Conservation (phyloP, 1,140 invertebrate genomes). For the Brachionus rubens region DNA sequence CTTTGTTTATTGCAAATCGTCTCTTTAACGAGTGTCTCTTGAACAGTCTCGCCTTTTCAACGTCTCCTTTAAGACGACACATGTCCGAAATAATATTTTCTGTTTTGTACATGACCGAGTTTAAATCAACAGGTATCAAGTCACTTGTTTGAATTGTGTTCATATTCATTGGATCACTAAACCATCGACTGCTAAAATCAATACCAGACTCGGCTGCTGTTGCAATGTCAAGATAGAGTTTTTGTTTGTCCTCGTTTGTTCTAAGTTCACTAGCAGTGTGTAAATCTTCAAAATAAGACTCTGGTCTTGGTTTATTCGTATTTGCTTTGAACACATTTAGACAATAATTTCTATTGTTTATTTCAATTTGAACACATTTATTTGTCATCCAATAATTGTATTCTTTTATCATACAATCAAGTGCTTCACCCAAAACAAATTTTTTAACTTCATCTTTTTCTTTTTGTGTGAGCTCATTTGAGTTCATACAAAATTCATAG, state of each 20-base stretch:
- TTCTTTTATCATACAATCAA: conserved; percentile 14
- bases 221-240: conserved; percentile 76
- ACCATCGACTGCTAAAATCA: conserved; percentile 91
- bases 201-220: conserved; percentile 86
- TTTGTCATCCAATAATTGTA: conserved; percentile 30
- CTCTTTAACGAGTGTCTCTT: neutral
- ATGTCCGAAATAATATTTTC: conserved; percentile 63
- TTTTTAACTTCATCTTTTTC: neutral
- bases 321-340: conserved; percentile 29
- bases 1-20: conserved; percentile 65
- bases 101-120: conserved; percentile 76
- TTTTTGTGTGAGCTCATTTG: neutral
- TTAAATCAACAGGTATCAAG: conserved; percentile 80
- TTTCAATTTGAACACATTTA: neutral
- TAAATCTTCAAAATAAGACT: conserved; percentile 75
- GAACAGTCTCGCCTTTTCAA: neutral
- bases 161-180: conserved; percentile 57
- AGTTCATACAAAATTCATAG: conserved; percentile 26
- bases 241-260: conserved; percentile 58
- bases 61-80: conserved; percentile 66
- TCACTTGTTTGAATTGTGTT: conserved; percentile 63
- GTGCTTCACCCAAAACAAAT: neutral
- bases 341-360: neutral
- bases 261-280: conserved; percentile 44
- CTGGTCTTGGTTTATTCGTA: conserved; percentile 65